Percentiles rank a stretch among this genome's conserved stretches.
Conservation (phyloP, 1,140 invertebrate species). For the Drosophila parabipectinata region DNA sequence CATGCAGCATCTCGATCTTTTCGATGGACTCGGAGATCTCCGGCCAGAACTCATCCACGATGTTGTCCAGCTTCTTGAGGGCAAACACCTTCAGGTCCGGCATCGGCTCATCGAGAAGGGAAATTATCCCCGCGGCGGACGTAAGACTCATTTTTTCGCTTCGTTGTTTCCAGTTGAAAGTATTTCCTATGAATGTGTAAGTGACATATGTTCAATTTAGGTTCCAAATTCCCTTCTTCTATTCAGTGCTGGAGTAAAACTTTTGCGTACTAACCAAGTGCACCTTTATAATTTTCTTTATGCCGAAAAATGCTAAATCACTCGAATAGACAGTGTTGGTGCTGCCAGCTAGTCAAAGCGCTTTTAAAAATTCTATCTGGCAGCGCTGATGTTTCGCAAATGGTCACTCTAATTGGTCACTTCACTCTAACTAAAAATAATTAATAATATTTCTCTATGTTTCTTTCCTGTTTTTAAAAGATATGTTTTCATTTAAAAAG, state of each 20-base stretch:
- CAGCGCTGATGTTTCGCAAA: not conserved
- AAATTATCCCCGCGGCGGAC: constrained; percentile 94
- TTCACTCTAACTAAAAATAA: no score
- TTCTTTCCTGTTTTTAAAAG: no score
- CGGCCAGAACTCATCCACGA: constrained; percentile 99
- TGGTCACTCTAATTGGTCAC: not conserved
- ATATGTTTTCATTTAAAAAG: no score
- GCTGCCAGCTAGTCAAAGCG: not conserved
- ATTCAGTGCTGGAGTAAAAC: not conserved
- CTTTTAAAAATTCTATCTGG: not conserved
- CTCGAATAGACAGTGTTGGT: constrained; percentile 53
- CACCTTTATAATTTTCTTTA: constrained; percentile 64
- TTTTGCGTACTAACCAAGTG: constrained; percentile 65
- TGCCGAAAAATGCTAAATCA: constrained; percentile 82
- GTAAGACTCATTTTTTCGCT: constrained; percentile 84
- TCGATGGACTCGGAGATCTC: constrained; percentile 99
- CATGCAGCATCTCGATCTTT: constrained; percentile 98
- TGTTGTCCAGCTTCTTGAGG: constrained; percentile 93
- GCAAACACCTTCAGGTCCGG: constrained; percentile 97
- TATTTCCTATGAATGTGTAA: constrained; percentile 53
- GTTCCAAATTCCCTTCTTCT: not conserved
- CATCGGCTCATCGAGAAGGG: constrained; percentile 96
- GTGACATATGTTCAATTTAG: constrained; percentile 51
- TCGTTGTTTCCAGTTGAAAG: constrained; percentile 48
- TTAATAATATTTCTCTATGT: no score